Evolutionary conservation across 2,797 vertebrate species (phyloP).

Genomic region (Potorous gilbertii): DNA sequence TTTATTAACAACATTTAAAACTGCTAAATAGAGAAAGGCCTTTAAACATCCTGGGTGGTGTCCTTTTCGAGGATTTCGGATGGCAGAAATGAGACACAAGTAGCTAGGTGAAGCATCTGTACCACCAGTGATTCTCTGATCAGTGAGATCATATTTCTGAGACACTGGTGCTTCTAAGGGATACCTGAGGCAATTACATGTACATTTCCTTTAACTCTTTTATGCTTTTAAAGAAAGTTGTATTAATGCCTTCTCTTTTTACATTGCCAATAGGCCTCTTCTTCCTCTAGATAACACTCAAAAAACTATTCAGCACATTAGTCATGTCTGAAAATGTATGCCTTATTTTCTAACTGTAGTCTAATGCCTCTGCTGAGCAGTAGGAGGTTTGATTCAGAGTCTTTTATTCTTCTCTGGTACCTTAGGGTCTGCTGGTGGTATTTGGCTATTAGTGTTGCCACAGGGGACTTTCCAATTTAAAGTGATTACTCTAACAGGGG

Average conservation of each 20-base stretch:
- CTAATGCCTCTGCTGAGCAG: neutral
- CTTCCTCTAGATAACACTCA: neutral
- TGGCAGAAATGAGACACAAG: neutral
- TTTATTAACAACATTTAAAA: neutral
- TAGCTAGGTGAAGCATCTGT: neutral
- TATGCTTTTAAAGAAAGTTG: neutral
- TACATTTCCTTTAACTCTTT: neutral
- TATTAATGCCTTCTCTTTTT: neutral
- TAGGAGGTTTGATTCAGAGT: neutral
- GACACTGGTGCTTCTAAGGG: neutral
- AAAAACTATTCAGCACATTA: neutral
- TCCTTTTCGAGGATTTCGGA: neutral
- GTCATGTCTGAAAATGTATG: neutral
- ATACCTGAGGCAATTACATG: neutral
- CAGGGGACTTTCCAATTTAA: neutral
- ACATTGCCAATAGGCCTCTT: neutral
- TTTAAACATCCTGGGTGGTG: neutral
- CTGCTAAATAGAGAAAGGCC: neutral
- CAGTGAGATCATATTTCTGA: neutral
- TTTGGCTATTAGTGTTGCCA: neutral
- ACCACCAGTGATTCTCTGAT: neutral
- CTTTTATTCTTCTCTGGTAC: neutral
- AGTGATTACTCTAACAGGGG: neutral
- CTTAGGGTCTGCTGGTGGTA: neutral
- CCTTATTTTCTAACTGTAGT: neutral